Base-by-base conservation (phyloP, 2,888 invertebrate species). In the Chloroclystis v-ata region DNA sequence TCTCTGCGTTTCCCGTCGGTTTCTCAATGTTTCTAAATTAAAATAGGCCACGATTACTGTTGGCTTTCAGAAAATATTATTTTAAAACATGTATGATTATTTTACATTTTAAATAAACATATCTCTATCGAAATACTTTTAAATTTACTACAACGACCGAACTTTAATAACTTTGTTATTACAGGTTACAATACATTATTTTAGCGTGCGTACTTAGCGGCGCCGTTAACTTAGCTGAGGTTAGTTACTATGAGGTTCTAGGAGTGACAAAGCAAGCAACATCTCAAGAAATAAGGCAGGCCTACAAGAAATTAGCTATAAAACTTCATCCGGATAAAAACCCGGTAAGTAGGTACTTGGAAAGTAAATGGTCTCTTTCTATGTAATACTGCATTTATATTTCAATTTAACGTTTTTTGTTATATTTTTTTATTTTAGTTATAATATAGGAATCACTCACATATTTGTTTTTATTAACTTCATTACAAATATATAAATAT, bases 321-420 rank as follows among this genome's bases (percentile, higher is more conserved):
- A 89, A 89, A 44, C 88, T 90, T 57, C 95, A 95, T 82, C 95
- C 95, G 1, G 95, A 95, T 74, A 95, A 95, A 72, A 91, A 90
- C 63, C 80, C 82, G 54, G 91, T 90, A 77, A 79, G 82, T 76
- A 20, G 6, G 6, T 24, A 5, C 3, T 24, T 24, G 6, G 6
- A 3, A 24, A 24, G 4, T 24, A 24, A 6, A 3, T 24, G n/a
- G n/a, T n/a, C n/a, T n/a, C n/a, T n/a, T n/a, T n/a, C n/a, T n/a
- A n/a, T n/a, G n/a, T n/a, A n/a, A n/a, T n/a, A n/a, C n/a, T n/a
- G n/a, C n/a, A n/a, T n/a, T n/a, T n/a, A n/a, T n/a, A n/a, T n/a
- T n/a, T n/a, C n/a, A n/a, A n/a, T n/a, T n/a, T n/a, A n/a, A n/a
- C n/a, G n/a, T n/a, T n/a, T n/a, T n/a, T n/a, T n/a, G n/a, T n/a